These are phyloP conservation scores for Rhaphigaster nebulosa DNA, from an alignment of 2,888 invertebrate genomes.

Conservation along the genomic window DNA sequence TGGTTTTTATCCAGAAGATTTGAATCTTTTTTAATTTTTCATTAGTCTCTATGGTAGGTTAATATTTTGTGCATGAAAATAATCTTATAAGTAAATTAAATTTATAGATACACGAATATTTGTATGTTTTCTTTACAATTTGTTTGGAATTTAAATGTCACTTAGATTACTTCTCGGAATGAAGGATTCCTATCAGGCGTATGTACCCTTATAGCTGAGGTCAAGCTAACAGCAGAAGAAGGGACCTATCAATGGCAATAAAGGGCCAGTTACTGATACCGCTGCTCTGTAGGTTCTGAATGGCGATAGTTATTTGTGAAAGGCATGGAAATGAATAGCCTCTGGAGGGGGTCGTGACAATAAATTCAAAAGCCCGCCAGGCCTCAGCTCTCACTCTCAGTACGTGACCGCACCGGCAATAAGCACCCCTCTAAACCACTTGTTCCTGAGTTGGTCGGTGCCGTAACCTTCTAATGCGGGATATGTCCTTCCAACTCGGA, in stretches of 20 bases:
- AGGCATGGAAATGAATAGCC: constrained; percentile 28
- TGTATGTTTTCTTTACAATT: too few species aligned
- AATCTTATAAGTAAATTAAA: too few species aligned
- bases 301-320: constrained; percentile 43
- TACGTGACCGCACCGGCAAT: constrained; percentile 33
- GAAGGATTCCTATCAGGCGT: background rate
- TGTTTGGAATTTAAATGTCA: too few species aligned
- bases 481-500: background rate
- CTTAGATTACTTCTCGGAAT: background rate
- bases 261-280: background rate
- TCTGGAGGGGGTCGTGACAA: background rate
- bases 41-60: too few species aligned
- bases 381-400: background rate
- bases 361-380: background rate
- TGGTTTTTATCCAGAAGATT: too few species aligned
- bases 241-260: background rate
- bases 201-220: background rate
- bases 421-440: background rate
- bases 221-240: background rate
- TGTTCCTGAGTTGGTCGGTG: background rate
- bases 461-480: background rate
- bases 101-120: too few species aligned
- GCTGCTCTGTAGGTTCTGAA: background rate
- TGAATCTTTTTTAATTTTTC: too few species aligned
- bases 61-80: too few species aligned